phyloP scores from a whole-genome alignment of 1,140 invertebrate genomes.

The Saccostrea glomerata region DNA sequence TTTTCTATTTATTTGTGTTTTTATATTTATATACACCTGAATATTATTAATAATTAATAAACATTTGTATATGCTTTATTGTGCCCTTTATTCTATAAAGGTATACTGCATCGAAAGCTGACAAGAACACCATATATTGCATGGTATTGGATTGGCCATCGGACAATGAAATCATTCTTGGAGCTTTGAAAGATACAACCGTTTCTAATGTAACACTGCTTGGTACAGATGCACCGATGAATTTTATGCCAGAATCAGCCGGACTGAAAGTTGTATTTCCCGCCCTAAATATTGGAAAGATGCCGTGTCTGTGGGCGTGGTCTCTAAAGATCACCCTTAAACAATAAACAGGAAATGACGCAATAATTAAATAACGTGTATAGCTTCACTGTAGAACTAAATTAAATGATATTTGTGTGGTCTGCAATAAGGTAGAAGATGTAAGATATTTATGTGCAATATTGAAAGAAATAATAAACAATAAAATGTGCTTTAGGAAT shows the following conservation, averaged over 20 bases:
- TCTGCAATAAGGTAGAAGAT: too few relatives aligned
- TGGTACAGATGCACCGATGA: neutral
- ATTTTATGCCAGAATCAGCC: neutral
- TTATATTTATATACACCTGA: too few relatives aligned
- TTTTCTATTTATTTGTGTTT: too few relatives aligned
- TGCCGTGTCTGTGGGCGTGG: conserved; percentile 1
- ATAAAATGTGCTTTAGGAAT: too few relatives aligned
- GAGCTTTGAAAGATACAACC: neutral
- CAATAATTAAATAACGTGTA: too few relatives aligned
- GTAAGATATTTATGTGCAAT: too few relatives aligned
- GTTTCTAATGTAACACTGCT: neutral
- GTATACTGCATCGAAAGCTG: neutral
- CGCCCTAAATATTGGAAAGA: neutral
- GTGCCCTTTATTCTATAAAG: neutral
- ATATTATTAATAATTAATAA: too few relatives aligned
- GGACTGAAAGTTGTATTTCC: neutral
- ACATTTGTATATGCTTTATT: too few relatives aligned
- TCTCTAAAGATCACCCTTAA: neutral
- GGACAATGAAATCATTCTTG: neutral
- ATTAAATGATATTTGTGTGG: too few relatives aligned
- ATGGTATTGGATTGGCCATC: too few relatives aligned
- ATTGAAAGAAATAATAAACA: too few relatives aligned
- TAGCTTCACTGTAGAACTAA: too few relatives aligned
- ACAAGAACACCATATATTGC: neutral
- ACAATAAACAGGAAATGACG: neutral